Conservation (phyloP, 2,113 vertebrate species). For the Scopus umbretta region DNA sequence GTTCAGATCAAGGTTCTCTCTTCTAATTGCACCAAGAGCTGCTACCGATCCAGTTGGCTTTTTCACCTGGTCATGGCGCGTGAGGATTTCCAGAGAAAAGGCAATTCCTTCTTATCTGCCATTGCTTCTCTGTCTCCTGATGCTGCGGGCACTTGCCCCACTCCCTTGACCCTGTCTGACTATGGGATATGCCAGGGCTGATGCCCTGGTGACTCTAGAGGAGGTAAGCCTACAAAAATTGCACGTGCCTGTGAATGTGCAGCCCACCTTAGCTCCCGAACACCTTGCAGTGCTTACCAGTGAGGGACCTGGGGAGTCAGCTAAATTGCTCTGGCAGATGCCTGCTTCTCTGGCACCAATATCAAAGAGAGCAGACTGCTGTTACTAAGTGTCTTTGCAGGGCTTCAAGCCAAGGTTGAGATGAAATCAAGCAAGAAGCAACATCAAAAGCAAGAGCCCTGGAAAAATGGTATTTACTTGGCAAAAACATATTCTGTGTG, state of each 20-base stretch:
- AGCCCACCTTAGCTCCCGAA: neutral
- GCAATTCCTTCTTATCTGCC: neutral
- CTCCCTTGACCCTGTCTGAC: neutral
- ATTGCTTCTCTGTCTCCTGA: neutral
- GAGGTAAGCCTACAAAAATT: neutral
- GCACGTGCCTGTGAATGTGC: rapidly evolving
- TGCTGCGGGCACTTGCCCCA: neutral
- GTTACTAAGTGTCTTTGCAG: neutral
- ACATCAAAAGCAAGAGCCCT: neutral
- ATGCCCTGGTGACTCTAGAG: neutral
- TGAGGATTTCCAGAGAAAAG: neutral
- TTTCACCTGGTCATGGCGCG: neutral
- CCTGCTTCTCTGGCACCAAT: neutral
- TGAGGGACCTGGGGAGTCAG: neutral
- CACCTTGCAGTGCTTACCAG: neutral
- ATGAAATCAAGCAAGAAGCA: neutral
- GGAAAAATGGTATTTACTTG: neutral
- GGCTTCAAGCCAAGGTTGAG: conserved; percentile 11
- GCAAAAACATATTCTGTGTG: neutral
- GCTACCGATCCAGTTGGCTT: neutral
- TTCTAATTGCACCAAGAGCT: neutral
- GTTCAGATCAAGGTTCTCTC: neutral
- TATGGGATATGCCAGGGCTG: neutral
- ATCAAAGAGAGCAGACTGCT: conserved; percentile 29
- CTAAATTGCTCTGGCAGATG: neutral